Conservation (phyloP, 2,888 invertebrate species). For the Drosophila siamana region DNA sequence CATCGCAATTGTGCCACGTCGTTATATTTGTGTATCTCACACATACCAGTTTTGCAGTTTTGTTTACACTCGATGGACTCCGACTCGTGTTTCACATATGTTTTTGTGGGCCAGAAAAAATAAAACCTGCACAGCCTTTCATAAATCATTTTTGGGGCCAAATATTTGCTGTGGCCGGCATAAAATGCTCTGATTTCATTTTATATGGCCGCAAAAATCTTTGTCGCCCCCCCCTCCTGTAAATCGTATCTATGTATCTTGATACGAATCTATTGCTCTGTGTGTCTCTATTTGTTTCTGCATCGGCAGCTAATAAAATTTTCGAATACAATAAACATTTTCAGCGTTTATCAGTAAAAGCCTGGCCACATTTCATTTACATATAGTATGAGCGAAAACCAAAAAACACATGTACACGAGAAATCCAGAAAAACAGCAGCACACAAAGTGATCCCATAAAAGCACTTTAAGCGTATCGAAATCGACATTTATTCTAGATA, state of each 20-base stretch:
- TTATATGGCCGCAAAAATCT: slow-evolving; percentile 39
- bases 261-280: slow-evolving; percentile 2
- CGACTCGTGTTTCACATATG: slow-evolving; percentile 15
- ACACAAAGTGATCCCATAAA: slow-evolving; percentile 19
- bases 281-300: slow-evolving; percentile 33
- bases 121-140: slow-evolving; percentile 43
- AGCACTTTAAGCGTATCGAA: slow-evolving; percentile 31
- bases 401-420: neutral
- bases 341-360: slow-evolving; percentile 57
- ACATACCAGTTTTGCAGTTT: slow-evolving; percentile 12
- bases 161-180: slow-evolving; percentile 64
- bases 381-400: slow-evolving; percentile 13
- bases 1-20: slow-evolving; percentile 33
- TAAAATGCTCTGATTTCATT: slow-evolving; percentile 63
- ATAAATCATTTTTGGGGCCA: slow-evolving; percentile 63
- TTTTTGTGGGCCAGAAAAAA: neutral
- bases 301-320: slow-evolving; percentile 59
- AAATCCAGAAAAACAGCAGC: neutral
- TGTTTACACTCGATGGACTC: slow-evolving; percentile 29
- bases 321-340: slow-evolving; percentile 58
- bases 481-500: slow-evolving; percentile 20
- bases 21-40: slow-evolving; percentile 38
- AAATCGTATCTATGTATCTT: slow-evolving; percentile 8
- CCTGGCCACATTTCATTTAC: slow-evolving; percentile 54
- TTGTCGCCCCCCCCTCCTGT: slow-evolving; percentile 50